A percentile compares a stretch with the other conserved stretches of the same genome.
These are phyloP conservation scores for Muschampia staudingeri DNA, from an alignment of 2,888 invertebrate genomes.

Conservation along the genomic window DNA sequence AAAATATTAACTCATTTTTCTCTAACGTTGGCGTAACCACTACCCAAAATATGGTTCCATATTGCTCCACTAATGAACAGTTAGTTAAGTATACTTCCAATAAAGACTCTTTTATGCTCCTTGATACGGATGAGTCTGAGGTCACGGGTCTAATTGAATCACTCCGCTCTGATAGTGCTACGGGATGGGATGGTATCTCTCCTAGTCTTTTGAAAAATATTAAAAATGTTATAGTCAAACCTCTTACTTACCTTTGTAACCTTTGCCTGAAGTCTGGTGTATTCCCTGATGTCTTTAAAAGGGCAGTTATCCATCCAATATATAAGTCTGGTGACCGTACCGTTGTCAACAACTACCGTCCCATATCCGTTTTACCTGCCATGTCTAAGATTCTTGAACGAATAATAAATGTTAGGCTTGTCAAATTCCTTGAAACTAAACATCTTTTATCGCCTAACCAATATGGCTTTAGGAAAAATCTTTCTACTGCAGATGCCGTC, in stretches of 20 bases:
- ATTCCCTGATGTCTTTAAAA: conserved; percentile 20
- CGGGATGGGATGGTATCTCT: conserved; percentile 18
- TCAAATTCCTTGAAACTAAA: background rate
- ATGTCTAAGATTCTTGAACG: conserved; percentile 7
- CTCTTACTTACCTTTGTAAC: background rate
- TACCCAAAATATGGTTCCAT: background rate
- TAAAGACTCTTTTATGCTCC: conserved; percentile 2
- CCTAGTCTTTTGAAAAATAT: background rate
- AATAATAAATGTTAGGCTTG: background rate
- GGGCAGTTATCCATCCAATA: conserved; percentile 1
- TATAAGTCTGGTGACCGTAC: conserved; percentile 20
- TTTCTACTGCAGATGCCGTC: conserved; percentile 19
- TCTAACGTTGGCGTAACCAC: background rate
- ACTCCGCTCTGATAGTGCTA: background rate
- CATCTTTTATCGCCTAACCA: conserved; percentile 12
- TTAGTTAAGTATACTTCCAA: background rate
- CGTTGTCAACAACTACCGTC: background rate
- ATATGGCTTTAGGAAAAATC: conserved; percentile 10
- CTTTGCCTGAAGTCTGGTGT: background rate
- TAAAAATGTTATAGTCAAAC: conserved; percentile 6
- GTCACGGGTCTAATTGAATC: background rate
- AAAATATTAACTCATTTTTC: background rate
- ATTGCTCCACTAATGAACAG: background rate
- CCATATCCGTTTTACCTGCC: conserved; percentile 7
- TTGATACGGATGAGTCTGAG: conserved; percentile 17